Evolutionary conservation across 1,140 invertebrate species (phyloP).

Genomic region (Glossosoma conforme): DNA sequence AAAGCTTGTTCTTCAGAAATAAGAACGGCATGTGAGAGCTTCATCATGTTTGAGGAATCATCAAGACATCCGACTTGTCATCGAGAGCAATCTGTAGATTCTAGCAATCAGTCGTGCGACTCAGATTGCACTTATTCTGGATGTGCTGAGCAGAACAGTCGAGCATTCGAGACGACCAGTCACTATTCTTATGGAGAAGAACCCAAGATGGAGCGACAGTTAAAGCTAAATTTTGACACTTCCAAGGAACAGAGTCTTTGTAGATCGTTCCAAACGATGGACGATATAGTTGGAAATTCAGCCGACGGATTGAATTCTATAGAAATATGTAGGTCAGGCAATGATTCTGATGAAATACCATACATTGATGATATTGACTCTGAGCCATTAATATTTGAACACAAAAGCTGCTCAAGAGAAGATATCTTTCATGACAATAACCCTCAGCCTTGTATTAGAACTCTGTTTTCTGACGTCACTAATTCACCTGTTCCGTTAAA

Average conservation of each 20-base stretch:
- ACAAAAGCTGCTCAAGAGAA: conserved; percentile 31
- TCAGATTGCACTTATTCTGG: conserved; percentile 26
- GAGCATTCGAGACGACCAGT: neutral
- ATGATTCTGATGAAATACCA: conserved; percentile 37
- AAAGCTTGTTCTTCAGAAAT: conserved; percentile 11
- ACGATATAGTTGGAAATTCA: neutral
- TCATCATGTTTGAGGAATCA: conserved; percentile 3
- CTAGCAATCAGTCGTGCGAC: conserved; percentile 23
- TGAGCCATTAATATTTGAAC: conserved; percentile 46
- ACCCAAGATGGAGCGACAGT: neutral
- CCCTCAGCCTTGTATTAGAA: conserved; percentile 8
- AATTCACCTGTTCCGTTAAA: conserved; percentile 2
- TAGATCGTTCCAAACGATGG: conserved; percentile 3
- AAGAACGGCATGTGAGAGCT: conserved; percentile 9
- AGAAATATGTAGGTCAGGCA: conserved; percentile 7
- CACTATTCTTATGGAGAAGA: conserved; percentile 7
- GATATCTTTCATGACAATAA: conserved; percentile 18
- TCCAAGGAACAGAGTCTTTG: conserved; percentile 1
- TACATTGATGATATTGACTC: conserved; percentile 47
- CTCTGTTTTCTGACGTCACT: conserved; percentile 21
- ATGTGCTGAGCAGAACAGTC: conserved; percentile 7
- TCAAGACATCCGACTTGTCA: conserved; percentile 8
- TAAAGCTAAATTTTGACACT: conserved; percentile 3
- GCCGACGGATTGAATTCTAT: conserved; percentile 2
- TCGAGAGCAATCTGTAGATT: conserved; percentile 27